These are phyloP conservation scores for Cossypha caffra DNA, from an alignment of 2,797 vertebrate genomes.

Conservation along the genomic window DNA sequence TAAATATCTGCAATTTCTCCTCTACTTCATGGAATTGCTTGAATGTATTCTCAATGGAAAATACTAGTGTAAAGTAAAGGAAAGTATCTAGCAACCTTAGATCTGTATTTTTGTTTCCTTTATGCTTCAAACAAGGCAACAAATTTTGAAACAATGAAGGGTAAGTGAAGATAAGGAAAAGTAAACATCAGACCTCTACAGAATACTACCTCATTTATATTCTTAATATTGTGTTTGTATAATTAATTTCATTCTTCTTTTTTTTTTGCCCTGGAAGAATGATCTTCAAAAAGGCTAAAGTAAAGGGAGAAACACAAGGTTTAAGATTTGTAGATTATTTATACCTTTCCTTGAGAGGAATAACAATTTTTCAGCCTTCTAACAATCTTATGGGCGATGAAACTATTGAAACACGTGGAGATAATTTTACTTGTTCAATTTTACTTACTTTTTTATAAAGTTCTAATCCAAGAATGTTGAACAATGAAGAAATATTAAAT, in stretches of 20 bases:
- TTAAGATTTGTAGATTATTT: background rate
- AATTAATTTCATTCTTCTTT: background rate
- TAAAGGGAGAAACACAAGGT: background rate
- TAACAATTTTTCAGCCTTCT: background rate
- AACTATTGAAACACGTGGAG: background rate
- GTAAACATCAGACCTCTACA: background rate
- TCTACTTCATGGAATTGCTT: background rate
- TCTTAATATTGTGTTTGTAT: background rate
- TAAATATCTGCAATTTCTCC: background rate
- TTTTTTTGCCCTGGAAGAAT: background rate
- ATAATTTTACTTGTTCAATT: background rate
- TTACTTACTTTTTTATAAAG: background rate
- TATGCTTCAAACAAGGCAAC: background rate
- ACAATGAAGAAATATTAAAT: background rate
- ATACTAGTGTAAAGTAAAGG: background rate
- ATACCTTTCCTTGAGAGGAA: background rate
- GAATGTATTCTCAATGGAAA: background rate
- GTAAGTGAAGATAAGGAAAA: background rate
- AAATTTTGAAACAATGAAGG: background rate
- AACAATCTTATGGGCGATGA: background rate
- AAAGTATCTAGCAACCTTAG: background rate
- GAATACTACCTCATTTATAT: background rate
- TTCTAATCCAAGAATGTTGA: background rate
- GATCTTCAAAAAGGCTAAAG: background rate
- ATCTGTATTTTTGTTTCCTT: background rate